These are phyloP conservation scores for Sylvia atricapilla DNA, from an alignment of 2,113 vertebrate species.

Conservation along the genomic window DNA sequence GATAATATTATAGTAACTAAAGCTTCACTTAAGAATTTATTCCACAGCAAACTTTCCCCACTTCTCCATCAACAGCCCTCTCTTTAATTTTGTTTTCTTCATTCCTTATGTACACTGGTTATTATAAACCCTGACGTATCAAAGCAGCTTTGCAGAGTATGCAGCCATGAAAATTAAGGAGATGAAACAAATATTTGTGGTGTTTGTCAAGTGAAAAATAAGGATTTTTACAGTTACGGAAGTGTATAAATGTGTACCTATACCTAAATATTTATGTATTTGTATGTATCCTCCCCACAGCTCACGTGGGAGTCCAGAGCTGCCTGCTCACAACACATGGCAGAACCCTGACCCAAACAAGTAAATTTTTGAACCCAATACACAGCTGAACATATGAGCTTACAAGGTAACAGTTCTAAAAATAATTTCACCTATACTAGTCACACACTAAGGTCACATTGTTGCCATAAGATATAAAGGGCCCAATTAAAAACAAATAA, in stretches of 20 bases:
- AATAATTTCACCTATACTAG: not conserved
- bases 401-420: not conserved
- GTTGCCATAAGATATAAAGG: conserved; percentile 26
- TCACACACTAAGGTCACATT: conserved; percentile 38
- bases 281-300: not conserved
- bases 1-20: not conserved
- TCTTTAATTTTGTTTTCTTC: not conserved
- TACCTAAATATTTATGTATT: not conserved
- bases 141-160: not conserved
- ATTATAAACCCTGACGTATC: not conserved
- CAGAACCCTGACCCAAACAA: not conserved
- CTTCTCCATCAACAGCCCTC: not conserved
- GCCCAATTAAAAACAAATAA: not conserved
- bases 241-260: too few species aligned
- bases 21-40: not conserved
- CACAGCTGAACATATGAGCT: not conserved
- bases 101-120: not conserved
- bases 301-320: not conserved
- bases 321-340: not conserved
- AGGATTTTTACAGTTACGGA: not conserved
- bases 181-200: not conserved
- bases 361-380: not conserved
- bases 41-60: not conserved
- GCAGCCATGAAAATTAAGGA: not conserved
- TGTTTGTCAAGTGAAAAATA: not conserved